Evolutionary conservation across 2,113 vertebrate genomes (phyloP), one percentile per base, ranked within the genome.

Genomic region (Myrmecophaga tridactyla): DNA sequence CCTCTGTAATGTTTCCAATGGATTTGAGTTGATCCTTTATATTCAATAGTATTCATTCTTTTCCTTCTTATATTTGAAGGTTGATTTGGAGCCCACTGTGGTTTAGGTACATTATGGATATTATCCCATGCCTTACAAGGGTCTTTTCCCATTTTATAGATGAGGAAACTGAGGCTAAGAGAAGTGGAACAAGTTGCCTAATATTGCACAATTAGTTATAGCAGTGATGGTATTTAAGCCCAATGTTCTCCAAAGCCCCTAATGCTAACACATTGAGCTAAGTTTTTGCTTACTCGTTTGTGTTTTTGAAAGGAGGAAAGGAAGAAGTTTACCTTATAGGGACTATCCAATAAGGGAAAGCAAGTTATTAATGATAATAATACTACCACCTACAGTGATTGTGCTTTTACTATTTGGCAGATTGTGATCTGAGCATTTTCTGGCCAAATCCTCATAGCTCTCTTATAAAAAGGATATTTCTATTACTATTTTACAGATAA

Each of bases 11-110:
- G 21, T 86, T 96, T 95, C 91, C 84, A 85, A 0, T 62, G 83
- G 91, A 86, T 96, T 86, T 60, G 80, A 89, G 92, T 87, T 92
- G 86, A 93, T 97, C 91, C 75, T 51, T 96, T 96, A 94, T 80
- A 36, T 23, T 81, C 9, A 1, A 7, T 85, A 84, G 36, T 70
- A 77, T 86, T 96, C 60, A 7, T 51, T 85, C 5, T 75, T 88
- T 80, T 69, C 84, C 58, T 86, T 11, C 31, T 90, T 53, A 67
- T 43, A 76, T 89, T 34, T 69, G 83, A 86, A 95, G 0, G 3
- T 43, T 51, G 84, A 90, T 78, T 15, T 7, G 10, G 73, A 80
- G 43, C 51, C 25, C 17, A 73, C 29, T 13, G 3, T 77, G 65
- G 72, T 43, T 62, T 18, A 46, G 73, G 21, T 39, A 18, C 75